phyloP scores from a whole-genome alignment of 2,113 vertebrate species.

The Xyliphius kryptos region DNA sequence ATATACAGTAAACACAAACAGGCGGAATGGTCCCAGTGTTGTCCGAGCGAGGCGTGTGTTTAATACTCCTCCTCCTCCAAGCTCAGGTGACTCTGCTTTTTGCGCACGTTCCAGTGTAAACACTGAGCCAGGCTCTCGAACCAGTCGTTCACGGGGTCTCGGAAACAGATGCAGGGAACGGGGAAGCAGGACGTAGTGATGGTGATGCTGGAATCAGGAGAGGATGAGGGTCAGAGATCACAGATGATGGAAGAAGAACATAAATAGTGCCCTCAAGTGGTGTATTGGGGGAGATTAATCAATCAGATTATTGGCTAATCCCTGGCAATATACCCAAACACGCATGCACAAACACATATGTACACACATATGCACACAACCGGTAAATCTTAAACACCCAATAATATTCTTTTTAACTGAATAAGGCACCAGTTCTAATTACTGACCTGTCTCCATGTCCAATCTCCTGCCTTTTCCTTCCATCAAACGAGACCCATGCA shows the following conservation, averaged over 20 bases:
- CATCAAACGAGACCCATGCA: constrained; percentile 75
- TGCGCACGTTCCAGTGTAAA: constrained; percentile 76
- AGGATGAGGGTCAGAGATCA: not conserved
- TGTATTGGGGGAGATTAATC: no score
- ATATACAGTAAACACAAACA: not conserved
- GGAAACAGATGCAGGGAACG: constrained; percentile 72
- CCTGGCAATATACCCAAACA: no score
- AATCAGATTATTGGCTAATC: no score
- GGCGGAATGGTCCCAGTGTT: constrained; percentile 7
- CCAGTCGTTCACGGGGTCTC: constrained; percentile 75
- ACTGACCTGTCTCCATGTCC: constrained; percentile 68
- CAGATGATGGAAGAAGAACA: no score
- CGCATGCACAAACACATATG: no score
- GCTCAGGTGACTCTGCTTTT: constrained; percentile 63
- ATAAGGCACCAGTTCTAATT: no score
- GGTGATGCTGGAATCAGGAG: constrained; percentile 59
- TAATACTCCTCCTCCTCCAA: constrained; percentile 36
- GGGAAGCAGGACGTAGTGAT: constrained; percentile 74
- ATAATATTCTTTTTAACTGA: no score
- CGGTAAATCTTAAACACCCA: no score
- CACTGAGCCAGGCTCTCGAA: constrained; percentile 75
- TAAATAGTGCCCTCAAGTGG: no score
- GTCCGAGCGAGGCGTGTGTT: not conserved
- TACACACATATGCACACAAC: no score
- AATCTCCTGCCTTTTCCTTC: constrained; percentile 71